Evolutionary conservation across 2,888 invertebrate genomes (phyloP).

Genomic region (Andrena chrysosceles): DNA sequence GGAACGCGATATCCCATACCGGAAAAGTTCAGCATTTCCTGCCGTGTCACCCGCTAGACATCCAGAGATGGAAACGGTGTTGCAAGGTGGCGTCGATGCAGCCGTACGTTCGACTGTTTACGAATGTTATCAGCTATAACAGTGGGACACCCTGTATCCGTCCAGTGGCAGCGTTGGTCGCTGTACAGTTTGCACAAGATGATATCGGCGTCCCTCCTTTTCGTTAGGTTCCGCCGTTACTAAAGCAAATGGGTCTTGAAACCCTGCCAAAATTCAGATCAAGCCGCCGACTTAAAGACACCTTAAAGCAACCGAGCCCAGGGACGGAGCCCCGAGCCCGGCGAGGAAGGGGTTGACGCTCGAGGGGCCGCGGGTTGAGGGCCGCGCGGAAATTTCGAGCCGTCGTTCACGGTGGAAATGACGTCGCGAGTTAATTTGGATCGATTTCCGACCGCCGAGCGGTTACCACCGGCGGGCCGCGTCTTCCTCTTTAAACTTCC

Average conservation of each 20-base stretch:
- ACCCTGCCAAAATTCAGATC: constrained; percentile 82
- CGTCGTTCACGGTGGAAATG: constrained; percentile 56
- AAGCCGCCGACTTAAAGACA: constrained; percentile 80
- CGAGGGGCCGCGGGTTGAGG: constrained; percentile 13
- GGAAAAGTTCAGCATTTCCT: constrained; percentile 49
- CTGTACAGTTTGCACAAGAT: constrained; percentile 80
- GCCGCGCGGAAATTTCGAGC: constrained; percentile 58
- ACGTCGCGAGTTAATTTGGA: constrained; percentile 69
- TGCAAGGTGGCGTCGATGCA: constrained; percentile 53
- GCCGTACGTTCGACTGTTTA: constrained; percentile 69
- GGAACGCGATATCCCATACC: constrained; percentile 30
- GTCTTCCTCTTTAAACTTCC: constrained; percentile 54
- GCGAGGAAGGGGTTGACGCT: not conserved
- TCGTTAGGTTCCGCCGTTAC: constrained; percentile 78
- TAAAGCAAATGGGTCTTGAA: constrained; percentile 82
- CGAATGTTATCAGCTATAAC: constrained; percentile 74
- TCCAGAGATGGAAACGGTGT: constrained; percentile 54
- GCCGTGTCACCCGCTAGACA: constrained; percentile 70
- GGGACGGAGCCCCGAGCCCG: constrained; percentile 17
- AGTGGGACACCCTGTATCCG: constrained; percentile 81
- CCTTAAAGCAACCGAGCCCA: constrained; percentile 75
- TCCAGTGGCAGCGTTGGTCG: constrained; percentile 73
- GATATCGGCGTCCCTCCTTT: constrained; percentile 80
- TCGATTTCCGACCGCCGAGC: constrained; percentile 64
- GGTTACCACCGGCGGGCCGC: constrained; percentile 52